Evolutionary conservation across 1,140 invertebrate genomes (phyloP), one percentile per base, ranked within the genome.

Genomic region (Eulimnadia texana): DNA sequence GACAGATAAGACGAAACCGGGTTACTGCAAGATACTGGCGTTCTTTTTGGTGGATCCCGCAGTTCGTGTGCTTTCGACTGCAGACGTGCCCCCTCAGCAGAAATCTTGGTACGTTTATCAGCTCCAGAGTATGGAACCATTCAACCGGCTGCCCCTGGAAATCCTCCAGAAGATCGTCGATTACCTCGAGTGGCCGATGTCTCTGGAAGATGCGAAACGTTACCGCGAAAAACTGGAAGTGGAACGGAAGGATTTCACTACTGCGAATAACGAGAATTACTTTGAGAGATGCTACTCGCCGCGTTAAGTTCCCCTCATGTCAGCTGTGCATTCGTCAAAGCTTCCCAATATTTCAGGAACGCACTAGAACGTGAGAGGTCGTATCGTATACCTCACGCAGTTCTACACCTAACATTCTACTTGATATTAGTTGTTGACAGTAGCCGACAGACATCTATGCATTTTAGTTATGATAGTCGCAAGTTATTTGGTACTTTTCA

Each of bases 11-110:
- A 3, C 60, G 3, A 23, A 24, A 24, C 23, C 16, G 20, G 61
- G 61, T 60, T 47, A 62, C 11, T n/a, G 61, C 23, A 62, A 62
- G 29, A 60, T 62, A 10, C 56, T 62, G 2, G 61, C 57, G 19
- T 60, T 62, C 49, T 62, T 62, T 22, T 56, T 62, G 1, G 53
- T 62, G 24, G 56, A 62, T 60, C 61, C 61, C 25, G 3, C 56
- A 0, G 3, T 19, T 16, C 33, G 19, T 1, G 57, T 62, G 16
- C 20, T 24, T 19, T 62, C 61, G 16, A 62, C 55, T 2, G 13
- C 29, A 9, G 16, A 23, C 9, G 61, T 62, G 10, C 61, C 61
- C 16, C 61, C 61, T 2, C 61, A 62, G 24, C 55, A 59, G 50
- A 61, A 49, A 22, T 42, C 25, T 16, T 62, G 61, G 61, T 16